Base-by-base conservation (phyloP, 1,140 invertebrate species). In the Polypedilum pembai region DNA sequence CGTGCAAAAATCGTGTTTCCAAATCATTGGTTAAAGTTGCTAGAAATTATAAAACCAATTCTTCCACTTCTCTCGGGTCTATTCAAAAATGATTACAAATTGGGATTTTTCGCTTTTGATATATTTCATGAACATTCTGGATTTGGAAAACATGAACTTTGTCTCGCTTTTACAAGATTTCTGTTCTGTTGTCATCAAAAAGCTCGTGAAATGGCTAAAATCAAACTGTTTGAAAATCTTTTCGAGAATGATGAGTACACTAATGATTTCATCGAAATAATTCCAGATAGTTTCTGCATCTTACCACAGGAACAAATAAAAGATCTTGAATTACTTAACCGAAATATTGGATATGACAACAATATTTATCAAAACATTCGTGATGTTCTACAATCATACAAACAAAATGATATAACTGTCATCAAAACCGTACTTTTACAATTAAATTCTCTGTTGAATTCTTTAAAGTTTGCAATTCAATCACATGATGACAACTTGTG, bases 101-200 rank as follows among this genome's bases (percentile, higher is more conserved):
- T 69, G 17, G 65, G 65, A 21, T 20, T 69, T 8, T 69, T 69
- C 7, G 15, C 65, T 2, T 69, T 69, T 69, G 65, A 69, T 18
- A 18, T 69, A 8, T 69, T 20, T 69, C 65, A 69, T 20, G 4
- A 69, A 69, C 65, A 69, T 69, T 69, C 65, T 18, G 65, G 65
- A 69, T 69, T 69, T 10, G 65, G 18, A 18, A 12, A 69, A 8
- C 3, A 18, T 20, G 65, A 69, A 12, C 10, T 69, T 5, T 18
- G 17, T 69, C 65, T 18, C 7, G 65, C 65, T 7, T 69, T 20
- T 20, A 18, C 17, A 21, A 69, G 65, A 69, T 69, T 69, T 18
- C 2, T 69, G 17, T 69, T 69, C 20, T 20, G 65, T 20, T 7
- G 3, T 3, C 17, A 21, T 69, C 65, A 69, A 69, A 69, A 69